Percentiles rank a stretch among this genome's conserved stretches.
These are phyloP conservation scores for Nematolebias whitei DNA, from an alignment of 2,113 vertebrate genomes.

Conservation along the genomic window DNA sequence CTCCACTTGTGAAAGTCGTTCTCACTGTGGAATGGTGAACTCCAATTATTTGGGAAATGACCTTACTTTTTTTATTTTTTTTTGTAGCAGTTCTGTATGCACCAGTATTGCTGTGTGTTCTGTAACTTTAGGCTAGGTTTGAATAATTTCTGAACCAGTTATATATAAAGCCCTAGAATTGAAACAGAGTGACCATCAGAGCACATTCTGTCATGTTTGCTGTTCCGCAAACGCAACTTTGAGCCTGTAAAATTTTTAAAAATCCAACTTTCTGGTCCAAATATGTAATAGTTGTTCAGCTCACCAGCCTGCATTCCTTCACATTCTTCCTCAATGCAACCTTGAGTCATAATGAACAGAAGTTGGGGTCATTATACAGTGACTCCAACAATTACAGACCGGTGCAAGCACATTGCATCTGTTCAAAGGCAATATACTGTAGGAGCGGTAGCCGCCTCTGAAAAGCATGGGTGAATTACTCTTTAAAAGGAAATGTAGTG, in stretches of 20 bases:
- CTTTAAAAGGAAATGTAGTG: constrained; percentile 9
- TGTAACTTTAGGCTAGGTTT: too few species aligned
- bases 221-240: background rate
- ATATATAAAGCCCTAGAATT: too few species aligned
- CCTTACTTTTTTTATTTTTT: too few species aligned
- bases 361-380: constrained; percentile 1
- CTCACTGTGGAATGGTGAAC: too few species aligned
- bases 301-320: background rate
- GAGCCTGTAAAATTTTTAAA: background rate
- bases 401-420: constrained; percentile 1
- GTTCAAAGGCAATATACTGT: constrained; percentile 25
- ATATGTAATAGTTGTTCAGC: background rate
- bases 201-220: background rate
- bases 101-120: too few species aligned
- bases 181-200: too few species aligned
- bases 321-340: constrained; percentile 1
- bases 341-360: constrained; percentile 12
- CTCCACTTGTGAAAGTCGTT: too few species aligned
- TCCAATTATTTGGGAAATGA: too few species aligned
- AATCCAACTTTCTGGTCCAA: background rate
- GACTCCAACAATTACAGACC: constrained; percentile 4
- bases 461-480: constrained; percentile 18
- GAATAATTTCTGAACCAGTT: too few species aligned
- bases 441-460: constrained; percentile 12
- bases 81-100: too few species aligned